Percentiles rank a stretch among this genome's conserved stretches.
Evolutionary conservation across 2,113 vertebrate species (phyloP).

Genomic region (Lonchura striata): DNA sequence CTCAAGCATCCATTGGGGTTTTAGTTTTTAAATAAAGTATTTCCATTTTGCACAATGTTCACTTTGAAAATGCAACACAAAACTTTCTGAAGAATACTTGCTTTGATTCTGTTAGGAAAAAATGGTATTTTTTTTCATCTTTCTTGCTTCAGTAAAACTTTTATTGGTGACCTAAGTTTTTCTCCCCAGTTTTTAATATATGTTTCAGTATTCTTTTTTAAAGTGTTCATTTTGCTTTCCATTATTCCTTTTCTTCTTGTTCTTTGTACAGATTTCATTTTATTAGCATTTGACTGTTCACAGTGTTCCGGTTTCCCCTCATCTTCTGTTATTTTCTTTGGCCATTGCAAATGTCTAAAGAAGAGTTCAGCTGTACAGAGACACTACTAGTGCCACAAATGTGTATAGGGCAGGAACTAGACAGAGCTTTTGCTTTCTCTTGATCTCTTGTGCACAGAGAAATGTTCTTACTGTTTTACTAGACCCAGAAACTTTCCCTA

Average conservation of each 20-base stretch:
- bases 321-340: conserved; percentile 17
- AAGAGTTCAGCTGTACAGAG: not conserved
- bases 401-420: not conserved
- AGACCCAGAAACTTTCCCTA: not conserved
- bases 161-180: not conserved
- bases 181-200: not conserved
- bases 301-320: not conserved
- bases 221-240: not conserved
- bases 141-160: conserved; percentile 3
- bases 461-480: not conserved
- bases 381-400: not conserved
- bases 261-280: not conserved
- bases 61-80: not conserved
- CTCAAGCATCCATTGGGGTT: not conserved
- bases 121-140: not conserved
- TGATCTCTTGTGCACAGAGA: not conserved
- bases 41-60: not conserved
- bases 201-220: not conserved
- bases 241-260: not conserved
- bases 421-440: not conserved
- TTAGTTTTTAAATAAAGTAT: not conserved
- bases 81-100: not conserved
- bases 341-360: not conserved
- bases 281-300: not conserved
- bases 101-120: not conserved